Base-by-base conservation (phyloP, 2,797 vertebrate species). In the Sphenodon punctatus region DNA sequence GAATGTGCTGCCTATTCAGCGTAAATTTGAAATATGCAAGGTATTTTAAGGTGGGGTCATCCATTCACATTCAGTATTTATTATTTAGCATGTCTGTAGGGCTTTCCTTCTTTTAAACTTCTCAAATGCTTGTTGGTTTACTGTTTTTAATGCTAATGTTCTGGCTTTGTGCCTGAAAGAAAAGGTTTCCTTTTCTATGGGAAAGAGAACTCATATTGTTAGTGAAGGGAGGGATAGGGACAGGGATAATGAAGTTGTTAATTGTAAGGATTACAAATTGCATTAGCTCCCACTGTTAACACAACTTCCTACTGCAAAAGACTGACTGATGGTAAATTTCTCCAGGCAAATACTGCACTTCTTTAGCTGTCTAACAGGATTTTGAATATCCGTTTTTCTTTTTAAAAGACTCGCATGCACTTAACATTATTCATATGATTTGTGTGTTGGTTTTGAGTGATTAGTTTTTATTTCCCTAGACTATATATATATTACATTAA, bases 111-210 rank as follows among this genome's bases (percentile, higher is more conserved):
- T 73, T 66, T 23, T 61, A 86, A 88, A 27, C 71, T 88, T 88
- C 88, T 43, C 51, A 86, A 92, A 90, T 80, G 92, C 59, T 90
- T 20, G 53, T 58, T 32, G 20, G 13, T 36, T 10, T 56, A 56
- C 38, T 78, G 14, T 55, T 90, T 59, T 89, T 90, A 88, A 87
- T 73, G 70, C 91, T 85, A 75, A 73, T 63, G 70, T 25, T 81
- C 70, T 55, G 83, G 20, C 75, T 81, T 75, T 78, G 80, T 80
- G 59, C 20, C 17, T 79, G 71, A 81, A 89, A 93, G 76, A 78
- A 89, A 92, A n/a, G n/a, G n/a, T n/a, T n/a, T n/a, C n/a, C n/a
- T n/a, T n/a, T n/a, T n/a, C n/a, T n/a, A n/a, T n/a, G 90, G 78
- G 63, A 46, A 22, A 66, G 66, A 27, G 55, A 92, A 79, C 41